Percentiles rank a stretch among this genome's conserved stretches.
Conservation (phyloP, 2,797 vertebrate species). For the Heteromormyrus szaboi region DNA sequence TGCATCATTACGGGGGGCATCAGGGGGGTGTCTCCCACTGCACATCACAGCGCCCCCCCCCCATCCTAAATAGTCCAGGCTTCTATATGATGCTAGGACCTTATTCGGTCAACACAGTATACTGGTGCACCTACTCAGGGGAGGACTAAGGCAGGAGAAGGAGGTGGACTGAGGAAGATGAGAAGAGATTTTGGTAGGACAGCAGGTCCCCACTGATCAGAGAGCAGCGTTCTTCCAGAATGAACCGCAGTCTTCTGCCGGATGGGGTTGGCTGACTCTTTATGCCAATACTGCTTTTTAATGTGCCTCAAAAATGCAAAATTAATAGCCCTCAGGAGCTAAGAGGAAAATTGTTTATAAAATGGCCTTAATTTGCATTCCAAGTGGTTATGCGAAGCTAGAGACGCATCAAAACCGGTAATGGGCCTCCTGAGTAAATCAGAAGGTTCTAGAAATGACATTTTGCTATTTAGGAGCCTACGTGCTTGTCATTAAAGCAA, state of each 20-base stretch:
- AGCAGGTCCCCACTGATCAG: neutral
- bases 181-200: neutral
- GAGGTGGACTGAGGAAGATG: neutral
- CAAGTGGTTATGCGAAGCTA: slow-evolving; percentile 57
- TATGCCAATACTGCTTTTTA: slow-evolving; percentile 37
- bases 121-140: neutral
- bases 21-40: neutral
- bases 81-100: neutral
- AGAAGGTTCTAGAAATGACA: slow-evolving; percentile 24
- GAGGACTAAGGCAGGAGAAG: neutral
- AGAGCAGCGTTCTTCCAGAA: neutral
- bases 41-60: neutral
- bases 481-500: slow-evolving; percentile 36
- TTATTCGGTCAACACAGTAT: neutral
- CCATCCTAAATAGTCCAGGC: neutral
- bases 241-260: neutral
- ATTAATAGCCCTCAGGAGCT: slow-evolving; percentile 16
- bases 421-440: slow-evolving; percentile 50
- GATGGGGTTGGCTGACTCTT: slow-evolving; percentile 21
- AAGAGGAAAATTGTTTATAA: slow-evolving; percentile 38
- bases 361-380: slow-evolving; percentile 55
- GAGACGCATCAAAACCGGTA: slow-evolving; percentile 64
- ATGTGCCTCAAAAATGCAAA: slow-evolving; percentile 37
- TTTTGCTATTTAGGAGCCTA: slow-evolving; percentile 45
- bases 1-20: no score